A percentile compares a stretch with the other conserved stretches of the same genome.
Evolutionary conservation across 2,797 vertebrate species (phyloP).

Genomic region (Myioborus melanocephalus): DNA sequence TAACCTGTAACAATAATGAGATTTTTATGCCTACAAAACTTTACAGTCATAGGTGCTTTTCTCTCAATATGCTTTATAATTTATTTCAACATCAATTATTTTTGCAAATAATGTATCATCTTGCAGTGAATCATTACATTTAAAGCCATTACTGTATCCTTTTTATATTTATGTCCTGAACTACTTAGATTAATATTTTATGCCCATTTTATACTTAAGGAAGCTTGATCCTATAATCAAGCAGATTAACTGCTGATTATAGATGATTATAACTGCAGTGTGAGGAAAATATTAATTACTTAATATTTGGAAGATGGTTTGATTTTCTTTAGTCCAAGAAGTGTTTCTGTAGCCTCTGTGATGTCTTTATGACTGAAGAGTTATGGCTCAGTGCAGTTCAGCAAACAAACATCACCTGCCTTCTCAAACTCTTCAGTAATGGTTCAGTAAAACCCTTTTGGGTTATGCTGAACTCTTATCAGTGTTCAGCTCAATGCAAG

Average conservation of each 20-base stretch:
- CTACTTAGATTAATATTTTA: background rate
- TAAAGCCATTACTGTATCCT: background rate
- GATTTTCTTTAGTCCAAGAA: background rate
- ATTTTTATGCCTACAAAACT: background rate
- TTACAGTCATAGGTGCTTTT: background rate
- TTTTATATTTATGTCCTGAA: background rate
- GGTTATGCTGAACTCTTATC: background rate
- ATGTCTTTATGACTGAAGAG: background rate
- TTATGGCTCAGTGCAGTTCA: background rate
- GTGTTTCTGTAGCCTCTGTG: background rate
- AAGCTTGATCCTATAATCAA: background rate
- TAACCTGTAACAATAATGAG: conserved; percentile 78
- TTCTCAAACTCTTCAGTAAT: background rate
- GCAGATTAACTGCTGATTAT: background rate
- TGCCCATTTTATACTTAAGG: background rate
- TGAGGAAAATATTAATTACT: background rate
- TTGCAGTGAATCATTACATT: background rate
- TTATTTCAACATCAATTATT: background rate
- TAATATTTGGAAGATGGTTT: background rate
- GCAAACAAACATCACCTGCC: background rate
- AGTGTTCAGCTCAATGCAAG: background rate
- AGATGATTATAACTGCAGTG: background rate
- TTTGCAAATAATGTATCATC: background rate
- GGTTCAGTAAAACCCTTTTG: background rate
- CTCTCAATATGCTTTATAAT: background rate